Percentiles rank a stretch among this genome's conserved stretches.
phyloP scores from a whole-genome alignment of 1,140 invertebrate species.

The Bombus fervidus region DNA sequence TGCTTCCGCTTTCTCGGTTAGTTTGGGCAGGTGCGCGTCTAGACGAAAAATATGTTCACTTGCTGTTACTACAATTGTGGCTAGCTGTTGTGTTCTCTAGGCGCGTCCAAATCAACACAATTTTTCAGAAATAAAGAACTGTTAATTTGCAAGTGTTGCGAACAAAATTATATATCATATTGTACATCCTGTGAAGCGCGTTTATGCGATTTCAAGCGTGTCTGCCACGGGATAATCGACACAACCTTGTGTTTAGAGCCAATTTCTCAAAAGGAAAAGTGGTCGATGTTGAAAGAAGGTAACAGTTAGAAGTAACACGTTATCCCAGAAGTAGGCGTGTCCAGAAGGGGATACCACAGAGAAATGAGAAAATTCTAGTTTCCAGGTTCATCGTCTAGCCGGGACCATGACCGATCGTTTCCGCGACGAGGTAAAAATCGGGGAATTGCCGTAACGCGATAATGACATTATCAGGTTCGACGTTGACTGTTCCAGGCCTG shows the following conservation, averaged over 20 bases:
- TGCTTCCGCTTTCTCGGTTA: not conserved
- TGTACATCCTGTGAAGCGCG: too few species aligned
- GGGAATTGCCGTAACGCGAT: constrained; percentile 5
- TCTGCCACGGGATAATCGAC: too few species aligned
- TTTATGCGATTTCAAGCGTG: too few species aligned
- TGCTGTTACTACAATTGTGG: too few species aligned
- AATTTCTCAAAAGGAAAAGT: not conserved
- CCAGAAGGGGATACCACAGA: not conserved
- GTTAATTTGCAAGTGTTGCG: too few species aligned
- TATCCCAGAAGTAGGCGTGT: not conserved
- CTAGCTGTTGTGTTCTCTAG: too few species aligned
- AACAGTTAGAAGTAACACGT: not conserved
- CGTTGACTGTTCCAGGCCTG: not conserved
- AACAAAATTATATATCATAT: too few species aligned
- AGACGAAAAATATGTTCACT: too few species aligned
- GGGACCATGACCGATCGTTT: not conserved
- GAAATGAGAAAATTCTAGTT: not conserved
- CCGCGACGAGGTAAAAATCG: constrained; percentile 7
- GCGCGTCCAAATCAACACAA: too few species aligned
- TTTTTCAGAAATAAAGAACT: too few species aligned
- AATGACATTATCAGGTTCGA: constrained; percentile 33
- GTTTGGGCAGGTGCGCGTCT: too few species aligned
- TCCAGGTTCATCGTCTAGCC: not conserved
- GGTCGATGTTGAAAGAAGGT: too few species aligned
- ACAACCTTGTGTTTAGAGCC: not conserved